Base-by-base conservation (phyloP, 1,140 invertebrate genomes). In the Sinella curviseta region DNA sequence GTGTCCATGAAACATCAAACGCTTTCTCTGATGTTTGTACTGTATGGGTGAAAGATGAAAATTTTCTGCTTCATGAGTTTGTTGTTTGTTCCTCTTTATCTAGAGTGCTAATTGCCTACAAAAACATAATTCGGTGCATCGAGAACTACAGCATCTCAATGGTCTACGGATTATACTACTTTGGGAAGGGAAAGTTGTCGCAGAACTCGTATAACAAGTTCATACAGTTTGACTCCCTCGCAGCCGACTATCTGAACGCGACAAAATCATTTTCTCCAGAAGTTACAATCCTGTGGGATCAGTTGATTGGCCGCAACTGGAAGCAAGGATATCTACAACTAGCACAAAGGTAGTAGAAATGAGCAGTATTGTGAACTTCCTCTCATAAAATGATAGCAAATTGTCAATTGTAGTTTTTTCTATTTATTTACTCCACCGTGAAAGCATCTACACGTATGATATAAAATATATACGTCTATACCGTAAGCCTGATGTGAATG, bases 91-190 rank as follows among this genome's bases (percentile, higher is more conserved):
- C 20, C 65, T 79, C 48, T 16, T 65, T 65, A 34, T 82, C 76
- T 78, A 86, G 86, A 79, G 74, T 83, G 30, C 80, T 87, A 78
- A 85, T 87, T 74, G 86, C 87, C 1, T 87, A 86, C 85, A 85
- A 86, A 78, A 87, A 86, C 81, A 84, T 88, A 24, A 84, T 87
- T 31, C 83, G 85, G 16, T 82, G 84, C 24, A 85, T 88, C 35
- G 87, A 88, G 81, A 86, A 87, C 76, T 84, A 86, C 78, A 85
- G 84, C 70, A 86, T 87, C 65, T 84, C 86, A 55, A 84, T 85
- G 48, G 83, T 88, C 17, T 88, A 87, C 67, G 87, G 86, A 33
- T 82, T 87, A 28, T 85, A 86, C 81, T 87, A 87, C 77, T 88
- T 85, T 81, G 85, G 86, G 28, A 84, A 83, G 48, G 87, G 86